Base-by-base conservation (phyloP, 2,113 vertebrate genomes). In the Trematomus loennbergii region DNA sequence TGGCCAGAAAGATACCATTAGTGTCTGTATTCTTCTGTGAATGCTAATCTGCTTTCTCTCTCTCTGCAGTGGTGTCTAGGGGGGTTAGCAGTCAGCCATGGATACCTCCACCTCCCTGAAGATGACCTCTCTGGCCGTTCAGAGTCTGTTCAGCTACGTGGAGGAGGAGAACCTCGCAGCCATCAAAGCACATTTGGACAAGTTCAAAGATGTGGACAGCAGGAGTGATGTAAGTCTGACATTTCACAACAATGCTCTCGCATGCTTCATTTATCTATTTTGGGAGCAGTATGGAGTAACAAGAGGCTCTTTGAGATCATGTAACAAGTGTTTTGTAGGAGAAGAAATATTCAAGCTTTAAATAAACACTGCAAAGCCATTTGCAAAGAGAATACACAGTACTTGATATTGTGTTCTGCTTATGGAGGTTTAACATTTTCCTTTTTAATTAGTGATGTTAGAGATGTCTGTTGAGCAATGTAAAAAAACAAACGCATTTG, bases 121-220 rank as follows among this genome's bases (percentile, higher is more conserved):
- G 87, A 99, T 98, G 97, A 97, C 97, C 3, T 95, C 95, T 75
- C 88, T 97, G 75, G 93, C 96, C 76, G 93, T 95, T 83, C 97
- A 99, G 94, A 99, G 95, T 79, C 95, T 99, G 64, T 96, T 99
- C 82, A 95, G 94, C 79, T 97, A 96, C 0, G 97, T 99, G 58
- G 98, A 99, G 90, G 97, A 99, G 90, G 97, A 98, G 79, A 98
- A 99, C 74, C 94, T 99, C 87, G 93, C 95, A 62, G 97, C 97
- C 75, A 79, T 99, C 89, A 97, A 96, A 88, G 95, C 97, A 0
- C 95, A 98, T 79, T 95, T 99, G 84, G 98, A 99, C 88, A 99
- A 97, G 75, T 97, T 97, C 93, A 96, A 93, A 77, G 97, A 99
- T 79, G 97, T 99, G 16, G 97, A 99, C 94, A 97, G 98, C 91